Percentiles rank a stretch among this genome's conserved stretches.
phyloP scores from a whole-genome alignment of 1,140 invertebrate genomes.

The Neoseiulus cucumeris region DNA sequence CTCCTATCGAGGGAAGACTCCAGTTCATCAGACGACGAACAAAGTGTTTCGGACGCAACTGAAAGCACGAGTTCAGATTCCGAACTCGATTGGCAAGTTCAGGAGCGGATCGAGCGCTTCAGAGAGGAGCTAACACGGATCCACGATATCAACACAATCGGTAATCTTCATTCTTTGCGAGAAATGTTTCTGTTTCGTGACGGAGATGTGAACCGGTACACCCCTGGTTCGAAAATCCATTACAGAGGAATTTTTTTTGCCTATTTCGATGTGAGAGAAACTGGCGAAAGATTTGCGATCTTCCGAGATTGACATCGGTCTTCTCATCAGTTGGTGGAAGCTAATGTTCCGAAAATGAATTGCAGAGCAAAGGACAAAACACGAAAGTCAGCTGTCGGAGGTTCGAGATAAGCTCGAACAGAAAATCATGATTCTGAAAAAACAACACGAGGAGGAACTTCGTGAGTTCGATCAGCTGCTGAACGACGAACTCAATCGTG shows the following conservation, averaged over 20 bases:
- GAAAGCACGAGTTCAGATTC: neutral
- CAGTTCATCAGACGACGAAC: neutral
- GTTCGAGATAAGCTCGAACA: constrained; percentile 7
- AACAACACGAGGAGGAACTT: constrained; percentile 2
- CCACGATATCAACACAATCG: neutral
- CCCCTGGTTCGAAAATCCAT: too few relatives aligned
- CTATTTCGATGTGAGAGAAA: too few relatives aligned
- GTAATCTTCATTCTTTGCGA: neutral
- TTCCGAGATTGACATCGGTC: too few relatives aligned
- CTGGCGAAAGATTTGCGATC: too few relatives aligned
- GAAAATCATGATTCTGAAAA: neutral
- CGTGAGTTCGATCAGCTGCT: constrained; percentile 7
- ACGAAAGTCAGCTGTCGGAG: neutral
- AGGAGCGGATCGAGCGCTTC: constrained; percentile 8
- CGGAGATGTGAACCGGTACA: too few relatives aligned
- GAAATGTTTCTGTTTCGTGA: too few relatives aligned
- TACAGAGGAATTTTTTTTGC: too few relatives aligned
- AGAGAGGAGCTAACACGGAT: neutral
- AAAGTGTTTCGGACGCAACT: neutral
- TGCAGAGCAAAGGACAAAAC: neutral
- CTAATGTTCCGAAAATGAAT: too few relatives aligned
- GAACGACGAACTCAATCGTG: constrained; percentile 2
- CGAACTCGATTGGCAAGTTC: constrained; percentile 7
- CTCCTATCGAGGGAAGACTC: neutral
- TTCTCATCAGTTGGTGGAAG: too few relatives aligned